Percentiles rank a stretch among this genome's conserved stretches.
These are phyloP conservation scores for Agonopterix alstromeriana DNA, from an alignment of 2,888 invertebrate species.

Conservation along the genomic window DNA sequence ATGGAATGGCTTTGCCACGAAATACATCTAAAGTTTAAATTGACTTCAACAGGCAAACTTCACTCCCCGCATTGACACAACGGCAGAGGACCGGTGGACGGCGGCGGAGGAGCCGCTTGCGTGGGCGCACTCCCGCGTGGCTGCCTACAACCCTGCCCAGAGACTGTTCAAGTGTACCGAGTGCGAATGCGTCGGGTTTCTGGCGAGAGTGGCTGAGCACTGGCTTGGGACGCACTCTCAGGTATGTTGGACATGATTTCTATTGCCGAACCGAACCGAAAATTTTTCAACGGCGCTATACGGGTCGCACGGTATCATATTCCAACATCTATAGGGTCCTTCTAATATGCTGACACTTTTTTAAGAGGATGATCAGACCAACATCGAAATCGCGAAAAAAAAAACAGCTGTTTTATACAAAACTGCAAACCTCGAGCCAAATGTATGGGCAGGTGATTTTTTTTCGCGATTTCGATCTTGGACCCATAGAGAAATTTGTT, in stretches of 20 bases:
- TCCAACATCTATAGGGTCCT: too few species aligned
- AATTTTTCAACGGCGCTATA: background rate
- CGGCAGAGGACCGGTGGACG: conserved; percentile 79
- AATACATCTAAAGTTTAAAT: too few species aligned
- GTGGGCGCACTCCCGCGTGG: conserved; percentile 88
- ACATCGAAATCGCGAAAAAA: too few species aligned
- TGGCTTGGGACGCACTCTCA: conserved; percentile 81
- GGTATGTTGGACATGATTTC: conserved; percentile 8
- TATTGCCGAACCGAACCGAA: background rate
- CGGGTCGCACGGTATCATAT: too few species aligned
- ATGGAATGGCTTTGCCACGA: too few species aligned
- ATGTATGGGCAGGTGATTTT: too few species aligned
- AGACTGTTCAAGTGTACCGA: conserved; percentile 85
- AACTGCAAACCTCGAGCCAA: too few species aligned
- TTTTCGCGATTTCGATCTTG: too few species aligned
- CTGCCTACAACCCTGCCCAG: conserved; percentile 86
- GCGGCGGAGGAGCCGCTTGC: conserved; percentile 82
- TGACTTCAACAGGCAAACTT: conserved; percentile 67
- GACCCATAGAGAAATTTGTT: too few species aligned
- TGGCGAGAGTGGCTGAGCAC: conserved; percentile 85
- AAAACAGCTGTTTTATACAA: too few species aligned
- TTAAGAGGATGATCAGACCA: too few species aligned
- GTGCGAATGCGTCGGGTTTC: conserved; percentile 85
- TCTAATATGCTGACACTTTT: too few species aligned
- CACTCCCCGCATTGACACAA: conserved; percentile 66